These are phyloP conservation scores for Trichacis sp. DNA, from an alignment of 2,888 invertebrate species.

Conservation along the genomic window DNA sequence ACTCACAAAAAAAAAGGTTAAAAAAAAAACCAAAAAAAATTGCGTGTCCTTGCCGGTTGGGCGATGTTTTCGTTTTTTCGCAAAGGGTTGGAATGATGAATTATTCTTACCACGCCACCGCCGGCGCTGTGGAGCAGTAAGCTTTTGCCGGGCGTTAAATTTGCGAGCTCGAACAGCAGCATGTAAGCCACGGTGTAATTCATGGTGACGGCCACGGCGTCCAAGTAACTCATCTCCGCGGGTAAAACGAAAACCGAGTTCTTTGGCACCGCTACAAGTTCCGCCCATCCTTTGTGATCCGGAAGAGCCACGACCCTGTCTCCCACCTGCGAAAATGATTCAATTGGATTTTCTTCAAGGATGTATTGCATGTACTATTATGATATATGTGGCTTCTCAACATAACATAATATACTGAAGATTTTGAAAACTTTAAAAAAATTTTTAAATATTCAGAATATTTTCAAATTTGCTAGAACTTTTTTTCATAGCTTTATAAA, in stretches of 20 bases:
- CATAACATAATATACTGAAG: no score
- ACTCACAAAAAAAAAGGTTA: no score
- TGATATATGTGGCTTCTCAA: no score
- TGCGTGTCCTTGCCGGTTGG: no score
- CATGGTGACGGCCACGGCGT: conserved; percentile 87
- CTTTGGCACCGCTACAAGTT: conserved; percentile 84
- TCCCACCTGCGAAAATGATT: conserved; percentile 76
- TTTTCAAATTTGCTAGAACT: no score
- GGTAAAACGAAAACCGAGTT: conserved; percentile 85
- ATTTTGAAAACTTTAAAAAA: no score
- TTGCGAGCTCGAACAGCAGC: conserved; percentile 86
- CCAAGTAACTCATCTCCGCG: conserved; percentile 79
- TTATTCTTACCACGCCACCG: conserved; percentile 85
- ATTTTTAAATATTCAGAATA: no score
- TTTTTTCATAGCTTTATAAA: not conserved
- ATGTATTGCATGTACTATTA: no score
- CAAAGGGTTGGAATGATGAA: not conserved
- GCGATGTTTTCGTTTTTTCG: no score
- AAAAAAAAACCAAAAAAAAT: no score
- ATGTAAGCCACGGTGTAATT: conserved; percentile 89
- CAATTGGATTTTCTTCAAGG: no score
- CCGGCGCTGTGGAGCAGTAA: conserved; percentile 87
- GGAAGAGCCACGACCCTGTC: conserved; percentile 87
- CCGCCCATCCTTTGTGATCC: conserved; percentile 89
- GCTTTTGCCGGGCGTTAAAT: conserved; percentile 82